Evolutionary conservation across 2,797 vertebrate genomes (phyloP).

Genomic region (Caiman crocodilus): DNA sequence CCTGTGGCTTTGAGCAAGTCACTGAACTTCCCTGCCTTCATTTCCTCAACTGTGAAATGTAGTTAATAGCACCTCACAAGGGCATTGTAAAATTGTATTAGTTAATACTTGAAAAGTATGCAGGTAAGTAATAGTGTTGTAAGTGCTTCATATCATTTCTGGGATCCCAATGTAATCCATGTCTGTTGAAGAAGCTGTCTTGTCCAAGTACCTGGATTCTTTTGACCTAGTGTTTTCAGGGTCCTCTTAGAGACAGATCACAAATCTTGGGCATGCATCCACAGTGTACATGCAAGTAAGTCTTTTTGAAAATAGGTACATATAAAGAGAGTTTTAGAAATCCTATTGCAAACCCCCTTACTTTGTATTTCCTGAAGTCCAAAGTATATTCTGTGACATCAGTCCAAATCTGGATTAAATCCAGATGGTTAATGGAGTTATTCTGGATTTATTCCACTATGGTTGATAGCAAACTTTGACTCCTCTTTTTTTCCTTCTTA

Average conservation of each 20-base stretch:
- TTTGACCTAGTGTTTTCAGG: not conserved
- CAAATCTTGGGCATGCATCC: not conserved
- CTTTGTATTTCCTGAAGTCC: slow-evolving; percentile 8
- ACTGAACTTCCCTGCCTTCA: not conserved
- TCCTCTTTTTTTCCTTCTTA: not conserved
- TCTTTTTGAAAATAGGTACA: not conserved
- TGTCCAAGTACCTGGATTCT: not conserved
- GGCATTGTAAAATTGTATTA: not conserved
- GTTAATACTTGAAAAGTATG: not conserved
- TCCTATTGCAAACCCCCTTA: slow-evolving; percentile 10
- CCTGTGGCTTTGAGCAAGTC: not conserved
- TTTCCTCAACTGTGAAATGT: not conserved
- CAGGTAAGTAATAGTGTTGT: not conserved
- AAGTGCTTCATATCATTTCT: not conserved
- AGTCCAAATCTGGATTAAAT: not conserved
- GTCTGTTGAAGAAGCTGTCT: not conserved
- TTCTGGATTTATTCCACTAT: not conserved
- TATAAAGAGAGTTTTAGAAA: not conserved
- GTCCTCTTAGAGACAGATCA: not conserved
- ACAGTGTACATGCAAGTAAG: not conserved
- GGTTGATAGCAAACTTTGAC: not conserved
- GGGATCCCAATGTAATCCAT: not conserved
- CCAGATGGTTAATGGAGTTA: not conserved
- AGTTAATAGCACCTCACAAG: not conserved
- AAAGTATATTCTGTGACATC: not conserved